phyloP scores from a whole-genome alignment of 2,113 vertebrate species.

The Erythrolamprus reginae region DNA sequence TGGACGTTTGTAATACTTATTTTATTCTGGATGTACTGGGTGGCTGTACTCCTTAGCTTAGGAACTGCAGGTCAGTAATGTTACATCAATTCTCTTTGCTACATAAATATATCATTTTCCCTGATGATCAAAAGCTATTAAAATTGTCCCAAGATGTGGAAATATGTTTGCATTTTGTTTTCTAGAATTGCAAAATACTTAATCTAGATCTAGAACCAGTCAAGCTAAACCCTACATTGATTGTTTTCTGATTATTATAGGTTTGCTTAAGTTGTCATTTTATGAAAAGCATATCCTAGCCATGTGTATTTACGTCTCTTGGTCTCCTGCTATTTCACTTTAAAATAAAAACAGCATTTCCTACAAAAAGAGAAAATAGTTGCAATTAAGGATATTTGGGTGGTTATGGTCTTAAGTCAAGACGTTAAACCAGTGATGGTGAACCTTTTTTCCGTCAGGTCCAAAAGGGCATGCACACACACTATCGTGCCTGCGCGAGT shows the following conservation, averaged over 20 bases:
- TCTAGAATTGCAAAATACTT: not conserved
- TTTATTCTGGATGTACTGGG: slow-evolving; percentile 75
- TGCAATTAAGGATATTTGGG: not conserved
- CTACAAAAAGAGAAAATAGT: not conserved
- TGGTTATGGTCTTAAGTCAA: not conserved
- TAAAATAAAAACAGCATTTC: not conserved
- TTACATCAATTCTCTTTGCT: not conserved
- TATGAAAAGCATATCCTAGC: not conserved
- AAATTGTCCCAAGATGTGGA: not conserved
- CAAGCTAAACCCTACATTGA: not conserved
- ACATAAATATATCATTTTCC: not conserved
- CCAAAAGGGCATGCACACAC: too few species aligned
- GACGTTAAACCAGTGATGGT: not conserved
- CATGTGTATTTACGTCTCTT: not conserved
- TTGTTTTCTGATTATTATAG: not conserved
- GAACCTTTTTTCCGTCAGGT: too few species aligned
- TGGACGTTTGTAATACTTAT: slow-evolving; percentile 71
- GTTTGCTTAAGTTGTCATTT: not conserved
- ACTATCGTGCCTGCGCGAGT: too few species aligned
- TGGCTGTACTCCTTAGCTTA: slow-evolving; percentile 74
- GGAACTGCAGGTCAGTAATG: slow-evolving; percentile 73
- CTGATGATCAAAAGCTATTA: not conserved
- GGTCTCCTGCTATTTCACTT: not conserved
- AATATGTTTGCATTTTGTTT: not conserved
- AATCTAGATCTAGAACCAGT: slow-evolving; percentile 3